phyloP scores from a whole-genome alignment of 2,888 invertebrate genomes.

The Phytoseiulus persimilis region DNA sequence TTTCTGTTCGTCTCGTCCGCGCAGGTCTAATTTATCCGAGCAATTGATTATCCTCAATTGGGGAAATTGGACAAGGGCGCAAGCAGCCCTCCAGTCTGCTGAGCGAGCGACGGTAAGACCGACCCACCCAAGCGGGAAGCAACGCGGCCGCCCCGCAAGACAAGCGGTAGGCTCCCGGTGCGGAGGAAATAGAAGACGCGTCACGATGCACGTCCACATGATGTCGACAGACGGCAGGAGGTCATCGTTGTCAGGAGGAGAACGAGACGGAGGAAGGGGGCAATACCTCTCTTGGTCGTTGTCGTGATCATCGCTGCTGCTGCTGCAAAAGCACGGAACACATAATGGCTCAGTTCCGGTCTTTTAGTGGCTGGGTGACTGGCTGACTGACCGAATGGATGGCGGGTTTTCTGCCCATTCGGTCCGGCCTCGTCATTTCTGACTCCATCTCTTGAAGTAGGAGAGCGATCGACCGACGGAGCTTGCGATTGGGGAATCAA shows the following conservation, averaged over 20 bases:
- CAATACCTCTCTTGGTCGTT: not conserved
- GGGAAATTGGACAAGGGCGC: conserved; percentile 34
- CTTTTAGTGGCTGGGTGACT: not conserved
- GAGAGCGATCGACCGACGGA: not conserved
- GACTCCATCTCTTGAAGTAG: not conserved
- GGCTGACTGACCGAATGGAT: not conserved
- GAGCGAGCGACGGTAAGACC: not conserved
- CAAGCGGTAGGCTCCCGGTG: not conserved
- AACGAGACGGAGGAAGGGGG: not conserved
- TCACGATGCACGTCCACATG: not conserved
- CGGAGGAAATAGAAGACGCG: not conserved
- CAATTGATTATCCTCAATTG: conserved; percentile 39
- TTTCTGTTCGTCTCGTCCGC: conserved; percentile 24
- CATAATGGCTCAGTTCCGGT: not conserved
- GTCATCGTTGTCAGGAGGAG: not conserved
- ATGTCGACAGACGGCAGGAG: not conserved
- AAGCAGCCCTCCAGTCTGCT: conserved; percentile 13
- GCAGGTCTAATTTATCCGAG: conserved; percentile 38
- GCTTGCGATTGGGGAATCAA: not conserved
- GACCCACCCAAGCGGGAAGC: not conserved
- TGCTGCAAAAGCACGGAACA: not conserved
- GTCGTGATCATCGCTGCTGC: not conserved
- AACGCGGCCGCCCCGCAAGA: not conserved
- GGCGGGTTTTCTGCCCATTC: not conserved
- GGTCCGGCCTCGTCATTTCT: not conserved